Conservation (phyloP, 1,140 invertebrate species). For the Heterodera carotae region DNA sequence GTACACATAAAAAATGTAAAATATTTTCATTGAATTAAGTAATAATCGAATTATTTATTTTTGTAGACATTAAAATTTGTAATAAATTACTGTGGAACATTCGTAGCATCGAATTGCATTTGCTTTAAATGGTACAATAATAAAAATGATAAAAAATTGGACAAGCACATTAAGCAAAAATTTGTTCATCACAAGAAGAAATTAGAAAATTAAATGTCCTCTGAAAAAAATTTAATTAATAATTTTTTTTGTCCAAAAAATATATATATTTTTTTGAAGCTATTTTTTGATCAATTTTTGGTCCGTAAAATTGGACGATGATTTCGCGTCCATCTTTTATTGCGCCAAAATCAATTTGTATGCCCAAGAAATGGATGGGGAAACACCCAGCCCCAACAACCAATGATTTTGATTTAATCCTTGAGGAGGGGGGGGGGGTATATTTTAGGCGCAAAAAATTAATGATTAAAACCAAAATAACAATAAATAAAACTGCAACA, state of each 20-base stretch:
- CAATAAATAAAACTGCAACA: no score
- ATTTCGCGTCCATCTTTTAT: not conserved
- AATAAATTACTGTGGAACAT: conserved; percentile 19
- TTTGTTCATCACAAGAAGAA: conserved; percentile 9
- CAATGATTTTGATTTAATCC: not conserved
- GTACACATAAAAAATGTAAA: conserved; percentile 10
- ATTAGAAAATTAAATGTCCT: not conserved
- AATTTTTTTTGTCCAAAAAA: conserved; percentile 1
- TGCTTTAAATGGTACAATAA: conserved; percentile 1
- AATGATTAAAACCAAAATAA: no score
- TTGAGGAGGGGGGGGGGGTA: no score
- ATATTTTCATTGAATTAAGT: no score
- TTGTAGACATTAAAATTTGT: no score
- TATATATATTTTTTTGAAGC: no score
- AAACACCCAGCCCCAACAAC: not conserved
- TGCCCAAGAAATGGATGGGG: conserved; percentile 15
- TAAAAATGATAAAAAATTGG: not conserved
- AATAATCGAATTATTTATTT: no score
- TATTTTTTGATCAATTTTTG: not conserved
- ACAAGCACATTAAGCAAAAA: not conserved
- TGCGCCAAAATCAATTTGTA: conserved; percentile 19
- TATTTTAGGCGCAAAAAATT: no score
- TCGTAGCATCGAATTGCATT: conserved; percentile 46
- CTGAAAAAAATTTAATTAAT: conserved; percentile 17
- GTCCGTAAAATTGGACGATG: not conserved